Base-by-base conservation (phyloP, 2,888 invertebrate genomes). In the Meiosimyza platycephala region DNA sequence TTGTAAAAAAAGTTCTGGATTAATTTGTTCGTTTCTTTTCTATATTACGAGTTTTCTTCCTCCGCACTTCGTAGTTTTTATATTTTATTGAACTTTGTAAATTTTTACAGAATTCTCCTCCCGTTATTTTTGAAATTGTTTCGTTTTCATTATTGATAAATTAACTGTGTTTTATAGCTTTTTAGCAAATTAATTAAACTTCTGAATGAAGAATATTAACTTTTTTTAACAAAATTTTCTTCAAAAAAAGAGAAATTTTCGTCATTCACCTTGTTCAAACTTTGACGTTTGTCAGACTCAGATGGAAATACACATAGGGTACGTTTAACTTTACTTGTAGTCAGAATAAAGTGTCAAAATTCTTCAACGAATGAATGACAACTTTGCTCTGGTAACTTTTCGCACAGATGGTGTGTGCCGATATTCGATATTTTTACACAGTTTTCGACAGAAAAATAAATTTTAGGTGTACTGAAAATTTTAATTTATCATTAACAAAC, bases 201-300 rank as follows among this genome's bases (percentile, higher is more conserved):
- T 40, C 40, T 40, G 9, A 40, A 40, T 40, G 6, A 40, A 51
- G 22, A 63, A 70, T 52, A 47, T 55, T 40, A 9, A 62, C 40
- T 54, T 63, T 40, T 59, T 54, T 52, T 47, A 63, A 16, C 52
- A 62, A 52, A 52, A 33, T 62, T 60, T 69, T 69, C 55, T 62
- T 60, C 60, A 33, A 69, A 74, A 74, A 76, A 77, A 75, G 75
- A 76, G 75, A 77, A 77, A 77, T 74, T 70, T 76, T 74, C 76
- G 76, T 76, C 73, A 72, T 74, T 73, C 51, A 71, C 22, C 28
- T 60, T 74, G 72, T 74, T 65, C 55, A 33, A 69, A 59, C 15
- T 77, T 77, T 77, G 77, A 77, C 76, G 74, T 76, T 22, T 66
- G 55, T 67, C 69, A 69, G 50, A 18, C 52, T 51, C 70, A 70